Conservation (phyloP, 2,888 invertebrate species). For the Drosophila multiciliata region DNA sequence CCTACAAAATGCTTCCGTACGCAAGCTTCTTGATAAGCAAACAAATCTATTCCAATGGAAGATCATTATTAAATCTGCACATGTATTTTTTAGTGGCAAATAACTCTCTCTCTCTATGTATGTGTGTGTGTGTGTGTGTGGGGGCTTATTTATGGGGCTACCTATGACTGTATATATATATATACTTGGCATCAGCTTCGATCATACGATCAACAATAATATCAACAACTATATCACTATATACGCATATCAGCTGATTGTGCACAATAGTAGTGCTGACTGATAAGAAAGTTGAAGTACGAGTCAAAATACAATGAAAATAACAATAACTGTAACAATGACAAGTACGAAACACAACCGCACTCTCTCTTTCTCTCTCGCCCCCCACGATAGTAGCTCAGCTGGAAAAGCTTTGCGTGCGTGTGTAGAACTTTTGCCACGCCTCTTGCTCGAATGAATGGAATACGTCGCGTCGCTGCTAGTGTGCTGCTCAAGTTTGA, state of each 20-base stretch:
- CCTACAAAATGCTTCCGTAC: slow-evolving; percentile 31
- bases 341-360: slow-evolving; percentile 1
- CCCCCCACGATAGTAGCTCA: slow-evolving; percentile 10
- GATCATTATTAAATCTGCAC: slow-evolving; percentile 26
- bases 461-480: slow-evolving; percentile 42
- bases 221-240: slow-evolving; percentile 8
- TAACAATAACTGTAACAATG: slow-evolving; percentile 2
- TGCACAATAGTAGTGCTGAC: slow-evolving; percentile 17
- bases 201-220: slow-evolving; percentile 51
- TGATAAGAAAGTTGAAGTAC: slow-evolving; percentile 43
- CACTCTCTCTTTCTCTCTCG: not conserved
- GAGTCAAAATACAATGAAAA: slow-evolving; percentile 11
- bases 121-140: not conserved
- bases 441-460: slow-evolving; percentile 38
- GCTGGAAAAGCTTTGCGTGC: slow-evolving; percentile 34
- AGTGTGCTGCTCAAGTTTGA: slow-evolving; percentile 41
- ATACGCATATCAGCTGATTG: slow-evolving; percentile 39
- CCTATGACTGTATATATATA: slow-evolving; percentile 15
- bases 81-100: slow-evolving; percentile 6
- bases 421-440: slow-evolving; percentile 25
- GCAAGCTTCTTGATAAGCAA: slow-evolving; percentile 12
- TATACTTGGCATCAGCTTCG: slow-evolving; percentile 32
- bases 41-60: slow-evolving; percentile 18
- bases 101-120: not conserved
- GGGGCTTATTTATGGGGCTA: slow-evolving; percentile 18